Evolutionary conservation across 2,797 vertebrate genomes (phyloP).

Genomic region (Lacerta agilis): DNA sequence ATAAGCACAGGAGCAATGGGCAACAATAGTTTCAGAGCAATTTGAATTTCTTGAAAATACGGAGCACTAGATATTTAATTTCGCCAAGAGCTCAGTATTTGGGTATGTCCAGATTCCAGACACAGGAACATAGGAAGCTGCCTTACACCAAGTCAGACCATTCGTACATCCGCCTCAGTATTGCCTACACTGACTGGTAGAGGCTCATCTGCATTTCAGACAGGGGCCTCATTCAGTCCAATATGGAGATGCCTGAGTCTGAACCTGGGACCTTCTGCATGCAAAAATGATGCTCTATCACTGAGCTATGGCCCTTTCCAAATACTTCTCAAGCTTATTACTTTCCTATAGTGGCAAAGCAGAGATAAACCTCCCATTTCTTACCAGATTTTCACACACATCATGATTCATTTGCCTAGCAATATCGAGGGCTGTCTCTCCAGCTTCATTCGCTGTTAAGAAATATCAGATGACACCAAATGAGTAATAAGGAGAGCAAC

Average conservation of each 20-base stretch:
- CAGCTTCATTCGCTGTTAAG: slow-evolving; percentile 80
- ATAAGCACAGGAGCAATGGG: neutral
- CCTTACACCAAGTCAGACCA: neutral
- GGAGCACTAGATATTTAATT: neutral
- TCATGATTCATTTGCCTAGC: slow-evolving; percentile 80
- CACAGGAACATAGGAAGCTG: neutral
- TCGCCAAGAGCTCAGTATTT: neutral
- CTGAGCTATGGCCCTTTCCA: neutral
- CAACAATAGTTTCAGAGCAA: neutral
- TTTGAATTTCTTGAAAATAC: neutral
- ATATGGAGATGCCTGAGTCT: too few relatives aligned
- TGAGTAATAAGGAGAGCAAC: rapidly evolving
- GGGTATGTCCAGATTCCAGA: neutral
- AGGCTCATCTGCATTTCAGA: too few relatives aligned
- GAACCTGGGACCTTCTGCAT: too few relatives aligned
- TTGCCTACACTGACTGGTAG: too few relatives aligned
- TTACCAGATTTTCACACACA: slow-evolving; percentile 86
- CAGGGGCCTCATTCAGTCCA: too few relatives aligned
- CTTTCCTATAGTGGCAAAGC: neutral
- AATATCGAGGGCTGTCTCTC: slow-evolving; percentile 82
- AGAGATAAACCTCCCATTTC: neutral
- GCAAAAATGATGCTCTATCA: too few relatives aligned
- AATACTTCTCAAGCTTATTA: too few relatives aligned
- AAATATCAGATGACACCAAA: neutral
- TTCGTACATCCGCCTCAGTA: too few relatives aligned